Evolutionary conservation across 2,888 invertebrate species (phyloP).

Genomic region (Hydroisotoma schaefferi): DNA sequence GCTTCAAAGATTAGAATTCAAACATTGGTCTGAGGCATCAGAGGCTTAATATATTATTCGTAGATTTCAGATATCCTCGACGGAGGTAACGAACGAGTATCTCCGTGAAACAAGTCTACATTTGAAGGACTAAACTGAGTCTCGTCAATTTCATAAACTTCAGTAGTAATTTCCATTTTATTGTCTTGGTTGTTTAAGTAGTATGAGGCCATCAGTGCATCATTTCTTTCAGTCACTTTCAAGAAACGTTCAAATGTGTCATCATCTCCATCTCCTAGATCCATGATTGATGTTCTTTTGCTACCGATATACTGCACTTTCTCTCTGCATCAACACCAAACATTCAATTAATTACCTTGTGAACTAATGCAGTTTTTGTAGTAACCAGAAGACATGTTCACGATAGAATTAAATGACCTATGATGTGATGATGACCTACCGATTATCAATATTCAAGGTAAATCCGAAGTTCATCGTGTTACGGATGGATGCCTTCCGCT

Average conservation of each 20-base stretch:
- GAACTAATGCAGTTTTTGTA: background rate
- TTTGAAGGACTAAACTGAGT: conserved; percentile 5
- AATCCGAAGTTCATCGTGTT: conserved; percentile 63
- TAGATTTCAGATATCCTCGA: conserved; percentile 33
- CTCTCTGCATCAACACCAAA: conserved; percentile 19
- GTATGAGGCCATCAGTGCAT: conserved; percentile 85
- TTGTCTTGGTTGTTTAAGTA: conserved; percentile 75
- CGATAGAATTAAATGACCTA: conserved; percentile 4
- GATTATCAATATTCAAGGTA: conserved; percentile 60
- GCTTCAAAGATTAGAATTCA: too few species aligned
- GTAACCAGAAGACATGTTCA: background rate
- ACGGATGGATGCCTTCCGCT: conserved; percentile 51
- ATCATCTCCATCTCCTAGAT: conserved; percentile 50
- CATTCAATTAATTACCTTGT: background rate
- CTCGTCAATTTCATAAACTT: conserved; percentile 39
- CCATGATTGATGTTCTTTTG: conserved; percentile 32
- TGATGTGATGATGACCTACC: conserved; percentile 52
- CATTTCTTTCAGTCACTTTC: conserved; percentile 75
- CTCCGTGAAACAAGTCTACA: conserved; percentile 2
- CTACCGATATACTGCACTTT: conserved; percentile 18
- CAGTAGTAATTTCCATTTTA: conserved; percentile 31
- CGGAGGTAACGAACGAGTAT: conserved; percentile 10
- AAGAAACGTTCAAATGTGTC: conserved; percentile 60
- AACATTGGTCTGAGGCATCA: too few species aligned
- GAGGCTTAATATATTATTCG: too few species aligned